A percentile compares a stretch with the other conserved stretches of the same genome.
phyloP scores from a whole-genome alignment of 2,797 vertebrate species.

The Phrynocephalus vlangalii region DNA sequence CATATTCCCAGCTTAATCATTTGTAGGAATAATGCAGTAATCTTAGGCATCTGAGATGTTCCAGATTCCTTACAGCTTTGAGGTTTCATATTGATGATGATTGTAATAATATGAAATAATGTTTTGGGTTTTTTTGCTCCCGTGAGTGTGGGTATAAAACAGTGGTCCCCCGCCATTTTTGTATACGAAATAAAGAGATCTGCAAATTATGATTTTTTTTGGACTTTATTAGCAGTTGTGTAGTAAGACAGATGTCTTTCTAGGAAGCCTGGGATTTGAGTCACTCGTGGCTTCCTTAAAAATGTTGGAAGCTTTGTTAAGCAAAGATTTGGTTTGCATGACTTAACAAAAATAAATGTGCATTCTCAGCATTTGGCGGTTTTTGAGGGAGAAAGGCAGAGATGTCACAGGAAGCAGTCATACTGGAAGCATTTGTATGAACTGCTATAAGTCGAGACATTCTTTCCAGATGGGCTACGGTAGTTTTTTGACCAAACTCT shows the following conservation, averaged over 20 bases:
- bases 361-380: conserved; percentile 46
- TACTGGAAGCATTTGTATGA: neutral
- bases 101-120: conserved; percentile 27
- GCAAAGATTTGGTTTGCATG: conserved; percentile 51
- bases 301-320: conserved; percentile 34
- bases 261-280: conserved; percentile 55
- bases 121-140: conserved; percentile 13
- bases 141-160: neutral
- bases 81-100: conserved; percentile 24
- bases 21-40: neutral
- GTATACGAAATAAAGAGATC: neutral
- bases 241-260: conserved; percentile 43
- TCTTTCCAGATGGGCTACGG: conserved; percentile 7
- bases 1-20: conserved; percentile 9
- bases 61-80: neutral
- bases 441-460: neutral
- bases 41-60: conserved; percentile 30
- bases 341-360: conserved; percentile 43
- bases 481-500: neutral
- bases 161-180: neutral
- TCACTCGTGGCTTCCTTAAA: conserved; percentile 62
- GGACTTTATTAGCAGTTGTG: conserved; percentile 28
- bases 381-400: conserved; percentile 11
- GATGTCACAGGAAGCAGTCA: neutral
- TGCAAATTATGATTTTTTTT: conserved; percentile 49